These are phyloP conservation scores for Acrobasis consociella DNA, from an alignment of 2,888 invertebrate genomes.

Conservation along the genomic window DNA sequence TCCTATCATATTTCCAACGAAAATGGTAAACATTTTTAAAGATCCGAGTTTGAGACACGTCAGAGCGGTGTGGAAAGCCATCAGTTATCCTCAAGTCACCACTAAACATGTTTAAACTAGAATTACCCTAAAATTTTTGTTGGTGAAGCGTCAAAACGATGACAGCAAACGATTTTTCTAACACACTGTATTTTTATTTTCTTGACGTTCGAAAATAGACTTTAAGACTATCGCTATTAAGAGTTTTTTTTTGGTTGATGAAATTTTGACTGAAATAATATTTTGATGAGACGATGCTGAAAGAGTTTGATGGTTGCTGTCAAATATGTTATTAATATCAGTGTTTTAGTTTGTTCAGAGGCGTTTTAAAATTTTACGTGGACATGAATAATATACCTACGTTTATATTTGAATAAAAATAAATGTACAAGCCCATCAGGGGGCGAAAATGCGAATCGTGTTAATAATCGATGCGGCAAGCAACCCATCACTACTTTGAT, in stretches of 20 bases:
- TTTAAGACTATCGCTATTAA: not conserved
- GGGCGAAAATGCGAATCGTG: too few relatives aligned
- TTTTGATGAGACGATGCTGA: not conserved
- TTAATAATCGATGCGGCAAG: too few relatives aligned
- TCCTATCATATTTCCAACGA: constrained; percentile 7
- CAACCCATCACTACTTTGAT: too few relatives aligned
- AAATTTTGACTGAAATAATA: not conserved
- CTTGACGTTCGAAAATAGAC: not conserved
- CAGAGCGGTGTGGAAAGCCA: constrained; percentile 7
- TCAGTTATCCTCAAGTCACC: constrained; percentile 11
- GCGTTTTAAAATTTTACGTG: not conserved
- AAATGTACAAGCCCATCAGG: too few relatives aligned
- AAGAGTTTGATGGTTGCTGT: constrained; percentile 14
- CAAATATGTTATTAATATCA: constrained; percentile 10
- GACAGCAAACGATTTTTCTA: constrained; percentile 31
- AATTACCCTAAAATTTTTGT: constrained; percentile 10
- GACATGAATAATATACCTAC: too few relatives aligned
- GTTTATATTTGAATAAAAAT: too few relatives aligned
- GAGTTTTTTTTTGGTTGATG: not conserved
- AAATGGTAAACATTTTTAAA: constrained; percentile 7
- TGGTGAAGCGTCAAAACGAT: constrained; percentile 25
- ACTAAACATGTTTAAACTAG: constrained; percentile 11
- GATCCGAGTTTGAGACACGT: constrained; percentile 3
- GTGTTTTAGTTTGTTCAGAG: not conserved
- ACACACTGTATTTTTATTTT: constrained; percentile 12